Evolutionary conservation across 2,888 invertebrate genomes (phyloP).

Genomic region (Tribolium freemani): DNA sequence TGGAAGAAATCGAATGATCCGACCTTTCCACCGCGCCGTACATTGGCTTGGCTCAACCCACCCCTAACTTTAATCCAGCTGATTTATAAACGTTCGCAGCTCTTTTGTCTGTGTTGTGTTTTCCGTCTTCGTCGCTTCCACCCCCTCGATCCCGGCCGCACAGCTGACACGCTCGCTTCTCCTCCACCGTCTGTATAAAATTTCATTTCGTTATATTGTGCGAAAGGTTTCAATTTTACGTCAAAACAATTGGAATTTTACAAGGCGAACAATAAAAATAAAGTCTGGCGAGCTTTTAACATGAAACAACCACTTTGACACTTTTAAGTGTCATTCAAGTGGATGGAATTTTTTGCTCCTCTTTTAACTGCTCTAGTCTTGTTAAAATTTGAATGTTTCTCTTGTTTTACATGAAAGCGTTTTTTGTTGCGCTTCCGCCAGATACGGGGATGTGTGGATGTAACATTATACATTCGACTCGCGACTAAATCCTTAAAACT

Average conservation of each 20-base stretch:
- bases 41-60: constrained; percentile 18
- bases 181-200: constrained; percentile 26
- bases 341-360: constrained; percentile 35
- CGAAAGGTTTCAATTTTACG: constrained; percentile 47
- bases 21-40: constrained; percentile 19
- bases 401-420: constrained; percentile 39
- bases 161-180: constrained; percentile 38
- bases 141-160: not conserved
- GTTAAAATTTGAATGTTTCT: constrained; percentile 41
- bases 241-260: constrained; percentile 44
- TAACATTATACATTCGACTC: constrained; percentile 30
- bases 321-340: constrained; percentile 43
- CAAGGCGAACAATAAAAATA: constrained; percentile 42
- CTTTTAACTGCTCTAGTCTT: constrained; percentile 33
- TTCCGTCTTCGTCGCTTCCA: constrained; percentile 20
- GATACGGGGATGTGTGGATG: constrained; percentile 34
- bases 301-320: constrained; percentile 46
- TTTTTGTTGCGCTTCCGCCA: constrained; percentile 39
- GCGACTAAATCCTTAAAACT: constrained; percentile 26
- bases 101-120: constrained; percentile 40
- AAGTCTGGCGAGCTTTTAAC: constrained; percentile 42
- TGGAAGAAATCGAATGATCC: constrained; percentile 3
- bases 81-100: constrained; percentile 44
- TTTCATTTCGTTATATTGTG: constrained; percentile 42
- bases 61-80: constrained; percentile 37